Conservation (phyloP, 1,140 invertebrate genomes). For the Ctenoplectra terminalis region DNA sequence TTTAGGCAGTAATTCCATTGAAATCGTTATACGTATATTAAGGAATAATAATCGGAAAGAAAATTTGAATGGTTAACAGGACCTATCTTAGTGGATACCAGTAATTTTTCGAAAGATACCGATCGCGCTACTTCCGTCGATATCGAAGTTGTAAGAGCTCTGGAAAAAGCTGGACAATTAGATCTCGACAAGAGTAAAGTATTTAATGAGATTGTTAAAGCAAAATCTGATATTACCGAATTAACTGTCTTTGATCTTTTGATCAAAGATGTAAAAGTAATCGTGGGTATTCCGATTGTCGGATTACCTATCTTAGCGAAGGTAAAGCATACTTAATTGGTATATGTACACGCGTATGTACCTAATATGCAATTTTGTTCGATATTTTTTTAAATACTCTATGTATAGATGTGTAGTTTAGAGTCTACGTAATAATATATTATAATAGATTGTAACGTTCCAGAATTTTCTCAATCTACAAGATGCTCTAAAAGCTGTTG, state of each 20-base stretch:
- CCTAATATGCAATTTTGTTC: too few relatives aligned
- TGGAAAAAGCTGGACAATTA: slow-evolving; percentile 78
- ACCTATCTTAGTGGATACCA: slow-evolving; percentile 90
- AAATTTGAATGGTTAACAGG: slow-evolving; percentile 79
- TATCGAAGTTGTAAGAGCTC: slow-evolving; percentile 80
- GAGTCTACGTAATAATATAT: too few relatives aligned
- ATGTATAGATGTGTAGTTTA: too few relatives aligned
- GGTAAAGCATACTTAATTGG: slow-evolving; percentile 57
- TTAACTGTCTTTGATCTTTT: slow-evolving; percentile 84
- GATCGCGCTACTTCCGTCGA: slow-evolving; percentile 86
- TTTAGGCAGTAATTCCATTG: background rate
- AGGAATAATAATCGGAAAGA: background rate
- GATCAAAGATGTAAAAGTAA: slow-evolving; percentile 86
- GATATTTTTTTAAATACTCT: too few relatives aligned
- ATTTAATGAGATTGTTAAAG: slow-evolving; percentile 83
- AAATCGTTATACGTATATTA: background rate
- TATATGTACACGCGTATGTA: background rate
- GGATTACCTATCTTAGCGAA: slow-evolving; percentile 84
- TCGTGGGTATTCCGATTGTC: slow-evolving; percentile 84
- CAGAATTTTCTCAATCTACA: slow-evolving; percentile 82
- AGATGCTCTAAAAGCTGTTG: slow-evolving; percentile 78
- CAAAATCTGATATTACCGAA: slow-evolving; percentile 84
- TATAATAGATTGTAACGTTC: slow-evolving; percentile 15
- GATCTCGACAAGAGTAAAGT: slow-evolving; percentile 70
- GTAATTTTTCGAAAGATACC: slow-evolving; percentile 86